Conservation (phyloP, 2,113 vertebrate genomes). For the Aythya baeri region DNA sequence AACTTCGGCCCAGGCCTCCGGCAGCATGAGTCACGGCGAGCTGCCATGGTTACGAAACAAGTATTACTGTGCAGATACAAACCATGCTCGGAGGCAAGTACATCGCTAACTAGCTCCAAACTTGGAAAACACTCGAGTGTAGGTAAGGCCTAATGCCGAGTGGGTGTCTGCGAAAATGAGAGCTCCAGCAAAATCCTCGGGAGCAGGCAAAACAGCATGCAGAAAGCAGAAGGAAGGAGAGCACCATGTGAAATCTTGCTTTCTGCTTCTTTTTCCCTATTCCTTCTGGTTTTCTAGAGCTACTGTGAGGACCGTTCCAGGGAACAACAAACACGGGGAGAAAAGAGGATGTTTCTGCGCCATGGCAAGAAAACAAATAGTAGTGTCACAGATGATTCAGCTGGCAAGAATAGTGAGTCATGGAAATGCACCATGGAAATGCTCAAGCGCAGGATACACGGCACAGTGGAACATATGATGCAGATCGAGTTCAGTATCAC, state of each 20-base stretch:
- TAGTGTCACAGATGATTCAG: conserved; percentile 43
- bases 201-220: background rate
- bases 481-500: background rate
- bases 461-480: background rate
- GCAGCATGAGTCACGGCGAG: conserved; percentile 55
- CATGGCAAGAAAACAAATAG: conserved; percentile 4
- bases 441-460: background rate
- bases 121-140: conserved; percentile 23
- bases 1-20: conserved; percentile 48
- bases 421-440: conserved; percentile 46
- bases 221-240: background rate
- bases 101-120: conserved; percentile 21
- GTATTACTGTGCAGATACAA: conserved; percentile 45
- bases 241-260: fast-evolving
- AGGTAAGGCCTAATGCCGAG: conserved; percentile 36
- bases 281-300: background rate
- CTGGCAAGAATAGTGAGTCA: conserved; percentile 23
- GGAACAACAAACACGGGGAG: background rate
- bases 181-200: background rate
- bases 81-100: conserved; percentile 36
- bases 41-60: conserved; percentile 60
- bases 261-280: background rate
- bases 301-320: background rate
- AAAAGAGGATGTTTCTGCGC: conserved; percentile 5
- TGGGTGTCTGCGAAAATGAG: conserved; percentile 36